These are phyloP conservation scores for Drosophila putrida DNA, from an alignment of 2,888 invertebrate genomes.

Conservation along the genomic window DNA sequence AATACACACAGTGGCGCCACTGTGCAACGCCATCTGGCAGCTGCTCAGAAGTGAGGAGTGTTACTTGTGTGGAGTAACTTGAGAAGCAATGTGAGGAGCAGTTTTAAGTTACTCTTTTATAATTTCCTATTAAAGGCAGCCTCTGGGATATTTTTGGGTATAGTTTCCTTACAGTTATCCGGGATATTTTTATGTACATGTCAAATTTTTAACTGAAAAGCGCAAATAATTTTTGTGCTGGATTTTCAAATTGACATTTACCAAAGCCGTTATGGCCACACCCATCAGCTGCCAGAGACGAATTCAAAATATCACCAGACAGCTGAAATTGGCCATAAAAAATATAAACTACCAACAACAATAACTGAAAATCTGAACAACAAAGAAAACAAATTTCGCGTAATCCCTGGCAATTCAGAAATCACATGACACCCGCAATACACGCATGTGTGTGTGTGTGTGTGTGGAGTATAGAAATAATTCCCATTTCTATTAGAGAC, in stretches of 20 bases:
- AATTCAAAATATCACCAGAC: constrained; percentile 2
- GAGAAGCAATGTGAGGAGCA: background rate
- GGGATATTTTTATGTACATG: background rate
- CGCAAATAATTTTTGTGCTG: constrained; percentile 44
- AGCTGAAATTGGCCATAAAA: constrained; percentile 44
- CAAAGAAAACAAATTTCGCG: constrained; percentile 21
- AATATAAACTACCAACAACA: constrained; percentile 3
- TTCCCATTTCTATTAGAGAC: constrained; percentile 34
- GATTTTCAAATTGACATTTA: constrained; percentile 25
- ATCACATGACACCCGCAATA: constrained; percentile 44
- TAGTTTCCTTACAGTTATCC: too few species aligned
- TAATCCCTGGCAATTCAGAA: constrained; percentile 57
- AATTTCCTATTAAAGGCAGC: too few species aligned
- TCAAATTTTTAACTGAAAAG: constrained; percentile 38
- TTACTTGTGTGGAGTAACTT: too few species aligned
- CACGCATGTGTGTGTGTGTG: constrained; percentile 5
- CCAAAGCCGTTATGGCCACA: constrained; percentile 35
- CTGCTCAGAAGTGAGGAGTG: background rate
- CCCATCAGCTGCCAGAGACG: constrained; percentile 23
- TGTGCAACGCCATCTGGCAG: background rate
- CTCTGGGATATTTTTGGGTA: too few species aligned
- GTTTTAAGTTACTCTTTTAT: too few species aligned
- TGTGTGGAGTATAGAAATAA: constrained; percentile 15
- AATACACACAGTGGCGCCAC: constrained; percentile 11
- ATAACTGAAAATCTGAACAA: constrained; percentile 7